Conservation (phyloP, 2,888 invertebrate species). For the Drosophila mayaguana region DNA sequence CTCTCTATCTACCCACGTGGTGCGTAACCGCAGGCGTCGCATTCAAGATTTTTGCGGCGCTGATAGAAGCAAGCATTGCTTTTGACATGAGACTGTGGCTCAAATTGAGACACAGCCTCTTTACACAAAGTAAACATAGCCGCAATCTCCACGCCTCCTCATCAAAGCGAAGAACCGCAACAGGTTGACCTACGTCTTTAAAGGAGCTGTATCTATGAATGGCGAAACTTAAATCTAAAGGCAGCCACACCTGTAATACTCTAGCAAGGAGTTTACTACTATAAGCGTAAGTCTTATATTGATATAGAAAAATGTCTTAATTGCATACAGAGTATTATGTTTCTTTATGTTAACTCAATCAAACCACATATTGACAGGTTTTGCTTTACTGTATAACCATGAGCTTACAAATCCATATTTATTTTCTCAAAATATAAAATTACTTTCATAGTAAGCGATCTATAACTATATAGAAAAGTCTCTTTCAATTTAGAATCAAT, state of each 20-base stretch:
- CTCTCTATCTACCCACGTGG: not conserved
- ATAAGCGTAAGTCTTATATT: no score
- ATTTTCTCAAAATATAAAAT: constrained; percentile 1
- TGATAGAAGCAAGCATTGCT: constrained; percentile 45
- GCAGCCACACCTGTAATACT: not conserved
- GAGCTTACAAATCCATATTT: not conserved
- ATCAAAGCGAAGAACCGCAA: constrained; percentile 35
- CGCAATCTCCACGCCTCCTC: not conserved
- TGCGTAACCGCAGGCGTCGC: constrained; percentile 51
- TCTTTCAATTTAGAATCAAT: not conserved
- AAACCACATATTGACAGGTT: not conserved
- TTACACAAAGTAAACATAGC: constrained; percentile 1
- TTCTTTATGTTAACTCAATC: not conserved
- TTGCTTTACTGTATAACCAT: not conserved
- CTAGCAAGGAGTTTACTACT: not conserved
- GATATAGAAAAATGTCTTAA: no score
- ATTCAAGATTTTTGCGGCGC: constrained; percentile 56
- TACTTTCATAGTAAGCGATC: not conserved
- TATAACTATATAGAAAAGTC: not conserved
- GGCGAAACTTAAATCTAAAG: no score
- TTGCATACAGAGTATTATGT: not conserved
- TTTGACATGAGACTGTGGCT: constrained; percentile 42
- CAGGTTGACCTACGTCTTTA: constrained; percentile 47
- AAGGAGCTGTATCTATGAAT: not conserved
- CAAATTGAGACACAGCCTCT: constrained; percentile 31